Conservation (phyloP, 2,797 vertebrate species). For the Poecile montanus region DNA sequence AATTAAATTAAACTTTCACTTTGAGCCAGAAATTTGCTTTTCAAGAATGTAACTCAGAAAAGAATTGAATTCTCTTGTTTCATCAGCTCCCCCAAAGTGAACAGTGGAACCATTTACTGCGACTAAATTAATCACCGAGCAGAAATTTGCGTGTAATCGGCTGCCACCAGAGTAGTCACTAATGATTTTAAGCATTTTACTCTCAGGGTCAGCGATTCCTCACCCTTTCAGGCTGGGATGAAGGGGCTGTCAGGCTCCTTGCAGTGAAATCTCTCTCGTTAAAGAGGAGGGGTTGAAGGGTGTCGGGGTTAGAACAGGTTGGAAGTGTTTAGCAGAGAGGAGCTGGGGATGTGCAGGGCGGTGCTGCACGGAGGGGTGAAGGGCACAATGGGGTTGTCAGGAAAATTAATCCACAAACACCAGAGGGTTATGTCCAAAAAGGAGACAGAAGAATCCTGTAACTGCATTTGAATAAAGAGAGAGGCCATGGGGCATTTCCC, state of each 20-base stretch:
- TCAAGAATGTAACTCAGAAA: background rate
- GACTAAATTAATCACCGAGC: slow-evolving; percentile 14
- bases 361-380: background rate
- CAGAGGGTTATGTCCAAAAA: background rate
- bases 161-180: background rate
- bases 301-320: background rate
- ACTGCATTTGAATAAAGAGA: background rate
- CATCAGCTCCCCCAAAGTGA: background rate
- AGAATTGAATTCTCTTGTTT: background rate
- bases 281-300: background rate
- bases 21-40: background rate
- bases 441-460: background rate
- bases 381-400: background rate
- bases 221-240: background rate
- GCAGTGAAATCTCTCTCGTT: fast-evolving
- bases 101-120: background rate
- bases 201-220: background rate
- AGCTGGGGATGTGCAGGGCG: fast-evolving
- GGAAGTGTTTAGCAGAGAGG: background rate
- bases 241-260: background rate
- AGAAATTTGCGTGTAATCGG: background rate
- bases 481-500: background rate
- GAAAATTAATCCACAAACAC: background rate
- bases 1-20: slow-evolving; percentile 19
- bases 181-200: background rate